Percentiles rank a stretch among this genome's conserved stretches.
phyloP scores from a whole-genome alignment of 2,888 invertebrate genomes.

The Drosophila phalerata region DNA sequence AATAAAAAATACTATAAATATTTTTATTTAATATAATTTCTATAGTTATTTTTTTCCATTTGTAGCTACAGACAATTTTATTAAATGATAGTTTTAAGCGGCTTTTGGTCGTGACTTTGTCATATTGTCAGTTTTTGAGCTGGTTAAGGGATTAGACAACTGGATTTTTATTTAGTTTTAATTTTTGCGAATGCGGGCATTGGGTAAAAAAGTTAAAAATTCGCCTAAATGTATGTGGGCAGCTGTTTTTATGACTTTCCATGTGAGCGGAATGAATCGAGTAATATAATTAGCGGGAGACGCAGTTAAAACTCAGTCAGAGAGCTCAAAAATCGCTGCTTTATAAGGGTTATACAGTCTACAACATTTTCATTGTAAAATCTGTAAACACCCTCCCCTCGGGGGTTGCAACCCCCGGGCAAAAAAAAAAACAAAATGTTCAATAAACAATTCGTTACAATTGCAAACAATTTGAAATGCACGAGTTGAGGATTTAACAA shows the following conservation, averaged over 20 bases:
- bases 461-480: constrained; percentile 67
- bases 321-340: constrained; percentile 33
- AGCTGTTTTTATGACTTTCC: constrained; percentile 77
- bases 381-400: constrained; percentile 14
- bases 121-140: constrained; percentile 14
- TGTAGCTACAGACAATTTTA: constrained; percentile 42
- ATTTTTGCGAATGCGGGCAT: constrained; percentile 58
- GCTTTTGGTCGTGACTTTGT: constrained; percentile 46
- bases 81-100: constrained; percentile 67
- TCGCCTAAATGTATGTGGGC: constrained; percentile 60
- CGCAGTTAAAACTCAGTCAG: constrained; percentile 33
- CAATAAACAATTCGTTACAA: constrained; percentile 71
- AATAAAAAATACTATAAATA: neutral
- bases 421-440: neutral
- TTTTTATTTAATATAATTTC: neutral
- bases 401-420: constrained; percentile 29
- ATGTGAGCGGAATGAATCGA: constrained; percentile 42
- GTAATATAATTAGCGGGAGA: constrained; percentile 71
- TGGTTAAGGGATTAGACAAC: constrained; percentile 41
- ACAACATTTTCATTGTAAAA: constrained; percentile 40
- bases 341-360: constrained; percentile 58
- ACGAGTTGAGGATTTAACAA: constrained; percentile 61
- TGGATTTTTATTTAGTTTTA: neutral
- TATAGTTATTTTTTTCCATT: neutral
- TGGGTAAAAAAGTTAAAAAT: constrained; percentile 30